Conservation (phyloP, 1,140 invertebrate genomes). For the Cylas formicarius region DNA sequence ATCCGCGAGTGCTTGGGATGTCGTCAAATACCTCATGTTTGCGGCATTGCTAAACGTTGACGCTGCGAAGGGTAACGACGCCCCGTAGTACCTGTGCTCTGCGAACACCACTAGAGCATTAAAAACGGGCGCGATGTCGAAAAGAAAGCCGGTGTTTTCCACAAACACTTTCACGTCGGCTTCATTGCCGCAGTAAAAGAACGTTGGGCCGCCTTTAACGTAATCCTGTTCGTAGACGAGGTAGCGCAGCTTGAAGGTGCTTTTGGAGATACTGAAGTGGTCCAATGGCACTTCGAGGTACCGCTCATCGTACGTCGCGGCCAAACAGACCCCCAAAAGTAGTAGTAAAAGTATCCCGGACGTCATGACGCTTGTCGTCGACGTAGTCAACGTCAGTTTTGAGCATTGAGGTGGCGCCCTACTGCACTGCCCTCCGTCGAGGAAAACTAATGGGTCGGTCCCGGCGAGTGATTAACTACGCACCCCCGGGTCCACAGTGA, state of each 20-base stretch:
- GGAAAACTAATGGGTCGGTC: constrained; percentile 16
- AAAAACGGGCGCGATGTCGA: constrained; percentile 79
- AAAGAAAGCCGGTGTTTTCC: constrained; percentile 91
- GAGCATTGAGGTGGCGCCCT: no score
- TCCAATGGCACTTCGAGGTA: constrained; percentile 53
- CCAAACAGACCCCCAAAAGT: no score
- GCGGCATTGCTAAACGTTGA: constrained; percentile 58
- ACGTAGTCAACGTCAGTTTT: no score
- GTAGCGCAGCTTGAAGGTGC: constrained; percentile 74
- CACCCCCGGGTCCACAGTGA: constrained; percentile 32
- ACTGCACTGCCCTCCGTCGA: no score
- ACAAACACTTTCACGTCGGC: constrained; percentile 86
- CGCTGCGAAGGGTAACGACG: constrained; percentile 82
- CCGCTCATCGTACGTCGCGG: constrained; percentile 10
- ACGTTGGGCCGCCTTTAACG: constrained; percentile 66
- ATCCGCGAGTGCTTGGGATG: constrained; percentile 90
- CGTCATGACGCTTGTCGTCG: no score
- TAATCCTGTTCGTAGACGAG: constrained; percentile 70
- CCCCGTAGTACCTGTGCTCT: constrained; percentile 87
- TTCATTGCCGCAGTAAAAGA: constrained; percentile 99
- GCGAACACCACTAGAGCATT: constrained; percentile 84
- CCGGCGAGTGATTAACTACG: constrained; percentile 40
- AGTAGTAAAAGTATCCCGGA: no score
- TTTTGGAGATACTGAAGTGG: constrained; percentile 65
- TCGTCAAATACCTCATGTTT: constrained; percentile 77